phyloP scores from a whole-genome alignment of 2,797 vertebrate species.

The Leptodactylus fallax region DNA sequence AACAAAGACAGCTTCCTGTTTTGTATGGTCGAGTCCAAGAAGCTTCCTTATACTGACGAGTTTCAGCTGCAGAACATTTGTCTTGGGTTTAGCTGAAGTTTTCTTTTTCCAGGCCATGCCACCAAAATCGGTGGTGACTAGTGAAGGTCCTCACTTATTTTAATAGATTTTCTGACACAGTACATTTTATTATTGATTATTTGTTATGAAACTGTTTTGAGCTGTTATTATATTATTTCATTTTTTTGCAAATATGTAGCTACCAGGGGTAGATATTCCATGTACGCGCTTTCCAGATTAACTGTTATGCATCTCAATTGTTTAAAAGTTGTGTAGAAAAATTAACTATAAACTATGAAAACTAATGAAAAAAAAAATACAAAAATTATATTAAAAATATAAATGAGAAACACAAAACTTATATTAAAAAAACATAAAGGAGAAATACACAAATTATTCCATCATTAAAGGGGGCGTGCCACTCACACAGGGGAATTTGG shows the following conservation, averaged over 20 bases:
- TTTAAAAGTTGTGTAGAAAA: too few relatives aligned
- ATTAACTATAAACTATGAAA: too few relatives aligned
- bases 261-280: background rate
- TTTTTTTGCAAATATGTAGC: background rate
- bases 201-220: too few relatives aligned
- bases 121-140: background rate
- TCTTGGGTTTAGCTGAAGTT: background rate
- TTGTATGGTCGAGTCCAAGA: slow-evolving; percentile 10
- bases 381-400: too few relatives aligned
- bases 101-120: background rate
- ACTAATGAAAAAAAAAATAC: too few relatives aligned
- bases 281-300: background rate
- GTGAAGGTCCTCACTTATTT: background rate
- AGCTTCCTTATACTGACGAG: background rate
- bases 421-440: too few relatives aligned
- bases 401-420: too few relatives aligned
- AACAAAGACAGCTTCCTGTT: slow-evolving; percentile 58
- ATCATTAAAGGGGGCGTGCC: too few relatives aligned
- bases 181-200: too few relatives aligned
- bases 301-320: too few relatives aligned
- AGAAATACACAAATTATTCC: too few relatives aligned
- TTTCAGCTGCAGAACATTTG: background rate
- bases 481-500: too few relatives aligned
- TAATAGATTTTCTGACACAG: background rate
- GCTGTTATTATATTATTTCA: background rate